Conservation (phyloP, 2,113 vertebrate species). For the Upupa epops region DNA sequence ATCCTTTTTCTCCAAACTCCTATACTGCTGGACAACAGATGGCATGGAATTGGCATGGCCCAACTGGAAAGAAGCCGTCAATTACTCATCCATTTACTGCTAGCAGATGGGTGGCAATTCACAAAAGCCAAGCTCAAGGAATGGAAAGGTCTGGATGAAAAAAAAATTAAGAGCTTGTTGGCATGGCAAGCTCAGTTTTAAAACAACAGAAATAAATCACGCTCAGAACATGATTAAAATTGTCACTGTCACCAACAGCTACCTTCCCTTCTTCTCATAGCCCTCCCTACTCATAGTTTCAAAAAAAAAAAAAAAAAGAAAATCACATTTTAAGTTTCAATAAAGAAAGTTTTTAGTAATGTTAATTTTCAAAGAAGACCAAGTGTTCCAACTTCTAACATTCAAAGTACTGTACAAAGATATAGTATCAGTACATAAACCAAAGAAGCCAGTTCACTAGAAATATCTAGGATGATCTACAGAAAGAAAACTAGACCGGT, state of each 20-base stretch:
- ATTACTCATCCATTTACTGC: slow-evolving; percentile 69
- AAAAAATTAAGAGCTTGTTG: slow-evolving; percentile 62
- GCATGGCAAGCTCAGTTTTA: slow-evolving; percentile 3
- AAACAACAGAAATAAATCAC: slow-evolving; percentile 42
- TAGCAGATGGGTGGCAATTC: slow-evolving; percentile 68
- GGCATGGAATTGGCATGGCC: slow-evolving; percentile 50
- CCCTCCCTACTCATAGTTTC: neutral
- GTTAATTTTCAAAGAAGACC: neutral
- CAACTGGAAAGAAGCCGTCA: slow-evolving; percentile 49
- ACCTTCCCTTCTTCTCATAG: neutral
- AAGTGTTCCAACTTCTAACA: neutral
- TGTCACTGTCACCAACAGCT: neutral
- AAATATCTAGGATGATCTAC: neutral
- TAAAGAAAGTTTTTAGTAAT: neutral
- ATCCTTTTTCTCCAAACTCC: slow-evolving; percentile 14
- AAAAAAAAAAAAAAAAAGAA: neutral
- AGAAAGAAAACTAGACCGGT: neutral
- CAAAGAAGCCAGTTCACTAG: neutral
- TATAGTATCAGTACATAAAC: neutral
- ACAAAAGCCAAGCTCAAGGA: slow-evolving; percentile 72
- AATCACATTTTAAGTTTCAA: neutral
- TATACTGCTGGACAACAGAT: slow-evolving; percentile 63
- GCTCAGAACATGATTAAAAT: slow-evolving; percentile 33
- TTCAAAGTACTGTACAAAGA: neutral
- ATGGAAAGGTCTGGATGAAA: slow-evolving; percentile 45